A percentile compares a stretch with the other conserved stretches of the same genome.
phyloP scores from a whole-genome alignment of 2,113 vertebrate genomes.

The Tenrec ecaudatus region DNA sequence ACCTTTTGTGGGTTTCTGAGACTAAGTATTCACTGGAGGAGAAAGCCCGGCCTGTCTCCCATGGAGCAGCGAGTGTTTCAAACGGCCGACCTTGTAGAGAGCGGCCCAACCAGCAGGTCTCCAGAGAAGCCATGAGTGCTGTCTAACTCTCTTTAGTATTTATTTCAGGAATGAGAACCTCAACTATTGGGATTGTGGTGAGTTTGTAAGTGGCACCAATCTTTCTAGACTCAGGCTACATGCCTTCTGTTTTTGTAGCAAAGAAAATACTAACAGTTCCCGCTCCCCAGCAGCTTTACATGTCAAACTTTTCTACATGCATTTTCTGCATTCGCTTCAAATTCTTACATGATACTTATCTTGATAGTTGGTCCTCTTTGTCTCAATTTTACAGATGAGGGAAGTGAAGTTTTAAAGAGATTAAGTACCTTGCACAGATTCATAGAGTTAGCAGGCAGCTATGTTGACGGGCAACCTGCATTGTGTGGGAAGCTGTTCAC shows the following conservation, averaged over 20 bases:
- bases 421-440: not conserved
- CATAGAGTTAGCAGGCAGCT: not conserved
- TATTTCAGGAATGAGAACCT: not conserved
- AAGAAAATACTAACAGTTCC: constrained; percentile 5
- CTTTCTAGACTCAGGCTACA: not conserved
- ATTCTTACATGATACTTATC: not conserved
- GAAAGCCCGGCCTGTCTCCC: too few relatives aligned
- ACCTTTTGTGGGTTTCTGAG: too few relatives aligned
- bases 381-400: not conserved
- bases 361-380: not conserved
- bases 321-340: too few relatives aligned
- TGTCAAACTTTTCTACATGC: too few relatives aligned
- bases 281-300: not conserved
- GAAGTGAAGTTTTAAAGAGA: not conserved
- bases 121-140: not conserved
- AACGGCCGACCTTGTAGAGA: too few relatives aligned
- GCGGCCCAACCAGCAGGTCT: too few relatives aligned
- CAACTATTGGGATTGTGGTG: not conserved
- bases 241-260: not conserved
- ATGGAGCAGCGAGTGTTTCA: too few relatives aligned
- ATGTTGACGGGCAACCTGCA: not conserved
- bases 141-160: not conserved
- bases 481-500: not conserved
- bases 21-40: too few relatives aligned
- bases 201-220: not conserved